Percentiles rank a stretch among this genome's conserved stretches.
Evolutionary conservation across 2,113 vertebrate genomes (phyloP).

Genomic region (Perca fluviatilis): DNA sequence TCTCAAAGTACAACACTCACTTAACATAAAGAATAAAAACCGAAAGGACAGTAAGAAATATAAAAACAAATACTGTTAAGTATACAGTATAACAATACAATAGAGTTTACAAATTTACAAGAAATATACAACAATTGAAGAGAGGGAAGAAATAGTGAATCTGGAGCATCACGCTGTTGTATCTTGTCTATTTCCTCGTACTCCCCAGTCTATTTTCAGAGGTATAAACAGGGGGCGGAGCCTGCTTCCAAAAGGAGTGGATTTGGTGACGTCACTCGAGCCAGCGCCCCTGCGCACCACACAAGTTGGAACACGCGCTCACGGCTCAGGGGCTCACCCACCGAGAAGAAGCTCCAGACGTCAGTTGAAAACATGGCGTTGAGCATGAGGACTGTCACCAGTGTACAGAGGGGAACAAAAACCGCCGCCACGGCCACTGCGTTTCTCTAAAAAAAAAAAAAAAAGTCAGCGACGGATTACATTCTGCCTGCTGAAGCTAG

Average conservation of each 20-base stretch:
- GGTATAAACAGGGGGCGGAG: conserved; percentile 53
- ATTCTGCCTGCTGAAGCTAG: not conserved
- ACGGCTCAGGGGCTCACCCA: not conserved
- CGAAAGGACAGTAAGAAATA: too few species aligned
- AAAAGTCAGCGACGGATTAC: not conserved
- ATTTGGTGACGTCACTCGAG: conserved; percentile 72
- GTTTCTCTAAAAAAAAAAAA: conserved; percentile 7
- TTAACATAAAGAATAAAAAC: too few species aligned
- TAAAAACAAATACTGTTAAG: too few species aligned
- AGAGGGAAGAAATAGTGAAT: not conserved
- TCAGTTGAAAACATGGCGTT: conserved; percentile 73
- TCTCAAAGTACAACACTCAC: too few species aligned
- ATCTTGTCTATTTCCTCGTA: conserved; percentile 38
- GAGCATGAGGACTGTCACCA: conserved; percentile 27
- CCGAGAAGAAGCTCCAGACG: conserved; percentile 16
- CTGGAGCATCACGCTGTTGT: not conserved
- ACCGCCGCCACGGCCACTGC: not conserved
- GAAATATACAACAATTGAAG: too few species aligned
- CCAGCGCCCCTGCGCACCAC: conserved; percentile 81
- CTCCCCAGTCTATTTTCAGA: conserved; percentile 48
- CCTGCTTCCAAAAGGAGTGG: conserved; percentile 43
- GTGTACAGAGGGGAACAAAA: conserved; percentile 20
- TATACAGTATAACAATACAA: too few species aligned
- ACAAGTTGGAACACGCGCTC: conserved; percentile 52
- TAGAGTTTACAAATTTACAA: too few species aligned